Conservation (phyloP, 2,113 vertebrate species). For the Toxotes jaculatrix region DNA sequence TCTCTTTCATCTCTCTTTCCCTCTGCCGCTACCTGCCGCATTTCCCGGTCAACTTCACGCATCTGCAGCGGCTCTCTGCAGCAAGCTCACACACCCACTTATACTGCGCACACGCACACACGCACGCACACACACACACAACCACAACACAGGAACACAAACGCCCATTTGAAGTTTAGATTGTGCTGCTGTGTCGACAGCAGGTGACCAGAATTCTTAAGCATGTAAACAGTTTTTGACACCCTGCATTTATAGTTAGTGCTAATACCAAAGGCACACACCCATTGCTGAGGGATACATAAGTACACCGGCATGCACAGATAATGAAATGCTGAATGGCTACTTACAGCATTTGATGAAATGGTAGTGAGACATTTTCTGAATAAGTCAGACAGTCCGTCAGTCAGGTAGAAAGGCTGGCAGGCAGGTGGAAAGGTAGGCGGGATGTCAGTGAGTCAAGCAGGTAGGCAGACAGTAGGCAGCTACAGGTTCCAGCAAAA, state of each 20-base stretch:
- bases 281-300: background rate
- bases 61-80: constrained; percentile 79
- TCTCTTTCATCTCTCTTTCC: constrained; percentile 25
- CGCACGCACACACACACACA: constrained; percentile 31
- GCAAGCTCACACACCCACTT: constrained; percentile 71
- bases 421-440: constrained; percentile 34
- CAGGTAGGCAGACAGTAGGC: constrained; percentile 50
- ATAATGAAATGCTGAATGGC: constrained; percentile 56
- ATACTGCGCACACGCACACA: constrained; percentile 37
- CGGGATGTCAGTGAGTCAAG: constrained; percentile 65
- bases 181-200: constrained; percentile 24
- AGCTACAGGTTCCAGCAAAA: constrained; percentile 85
- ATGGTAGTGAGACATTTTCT: constrained; percentile 95
- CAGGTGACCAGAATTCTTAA: constrained; percentile 26
- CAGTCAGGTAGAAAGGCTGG: constrained; percentile 40
- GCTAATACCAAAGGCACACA: constrained; percentile 29
- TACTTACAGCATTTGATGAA: constrained; percentile 98
- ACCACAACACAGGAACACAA: constrained; percentile 10
- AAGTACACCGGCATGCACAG: constrained; percentile 32
- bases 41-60: constrained; percentile 78
- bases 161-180: constrained; percentile 62
- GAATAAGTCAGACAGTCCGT: constrained; percentile 57
- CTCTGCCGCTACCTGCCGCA: constrained; percentile 77
- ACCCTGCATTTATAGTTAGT: constrained; percentile 23
- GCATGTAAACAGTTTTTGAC: constrained; percentile 32